A percentile compares a stretch with the other conserved stretches of the same genome.
Evolutionary conservation across 2,888 invertebrate genomes (phyloP).

Genomic region (Aleiodes testaceus): DNA sequence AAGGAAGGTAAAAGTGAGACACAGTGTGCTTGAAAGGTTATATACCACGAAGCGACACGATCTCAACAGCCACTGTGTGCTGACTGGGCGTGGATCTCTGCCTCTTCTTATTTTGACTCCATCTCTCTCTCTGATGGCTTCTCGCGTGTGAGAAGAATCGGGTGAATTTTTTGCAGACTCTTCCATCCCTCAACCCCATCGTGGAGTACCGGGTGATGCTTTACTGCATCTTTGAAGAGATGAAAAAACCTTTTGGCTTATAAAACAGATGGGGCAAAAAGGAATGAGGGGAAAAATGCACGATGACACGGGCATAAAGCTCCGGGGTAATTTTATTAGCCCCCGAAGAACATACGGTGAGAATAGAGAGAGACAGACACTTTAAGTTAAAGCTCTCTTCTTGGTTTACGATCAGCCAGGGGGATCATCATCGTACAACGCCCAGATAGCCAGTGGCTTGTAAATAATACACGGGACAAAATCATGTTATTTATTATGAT

Average conservation of each 20-base stretch:
- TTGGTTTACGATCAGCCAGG: slow-evolving; percentile 25
- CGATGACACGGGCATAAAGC: slow-evolving; percentile 28
- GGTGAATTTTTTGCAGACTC: background rate
- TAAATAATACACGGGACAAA: slow-evolving; percentile 27
- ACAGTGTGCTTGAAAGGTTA: background rate
- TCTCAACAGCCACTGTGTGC: slow-evolving; percentile 21
- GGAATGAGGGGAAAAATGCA: slow-evolving; percentile 1
- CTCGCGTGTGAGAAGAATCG: slow-evolving; percentile 30
- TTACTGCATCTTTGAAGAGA: slow-evolving; percentile 14
- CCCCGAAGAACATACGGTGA: background rate
- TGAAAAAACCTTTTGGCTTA: slow-evolving; percentile 3
- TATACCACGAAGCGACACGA: slow-evolving; percentile 25
- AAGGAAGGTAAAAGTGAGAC: slow-evolving; percentile 30
- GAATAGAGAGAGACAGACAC: slow-evolving; percentile 3
- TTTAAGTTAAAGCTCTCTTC: slow-evolving; percentile 16
- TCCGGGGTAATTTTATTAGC: slow-evolving; percentile 24
- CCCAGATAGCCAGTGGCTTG: slow-evolving; percentile 21
- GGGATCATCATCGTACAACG: slow-evolving; percentile 20
- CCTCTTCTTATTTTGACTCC: background rate
- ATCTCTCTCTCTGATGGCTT: slow-evolving; percentile 1
- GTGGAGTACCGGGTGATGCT: slow-evolving; percentile 3
- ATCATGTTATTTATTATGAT: slow-evolving; percentile 32
- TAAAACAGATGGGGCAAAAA: background rate
- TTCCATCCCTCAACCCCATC: background rate
- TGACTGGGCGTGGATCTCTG: slow-evolving; percentile 16